Evolutionary conservation across 2,113 vertebrate species (phyloP), one percentile per base, ranked within the genome.

Genomic region (Oncorhynchus kisutch): DNA sequence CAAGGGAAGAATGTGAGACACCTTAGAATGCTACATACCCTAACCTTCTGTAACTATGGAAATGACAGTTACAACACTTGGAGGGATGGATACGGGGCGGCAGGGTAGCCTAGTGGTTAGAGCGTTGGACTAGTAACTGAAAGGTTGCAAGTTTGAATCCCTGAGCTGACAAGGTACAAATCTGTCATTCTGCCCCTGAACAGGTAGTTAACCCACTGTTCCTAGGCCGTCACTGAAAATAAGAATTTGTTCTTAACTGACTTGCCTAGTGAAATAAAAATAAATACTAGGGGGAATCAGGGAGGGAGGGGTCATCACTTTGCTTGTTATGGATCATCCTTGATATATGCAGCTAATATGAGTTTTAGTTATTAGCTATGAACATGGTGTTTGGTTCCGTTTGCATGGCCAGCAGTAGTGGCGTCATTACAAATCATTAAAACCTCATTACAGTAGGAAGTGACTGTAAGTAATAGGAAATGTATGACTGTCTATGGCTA

Each of bases 351-450:
- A 66, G 25, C 64, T 66, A 39, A 68, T 39, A 34, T 75, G 20
- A 64, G 13, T 51, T 76, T 69, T 34, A 27, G 24, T 75, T 67
- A 70, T 70, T 54, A 57, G 54, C 66, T 71, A 34, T 34, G 34
- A 34, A 34, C 75, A 39, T 2, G 1, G 27, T 59, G 74, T 78
- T 76, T 69, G 74, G 76, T 78, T 83, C 68, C 54, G 3, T 48
- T 1, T 48, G 73, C 71, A 5, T 14, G 25, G 75, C 16, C 3
- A 5, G 4, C 29, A 72, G 77, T 78, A 78, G 59, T 72, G 72
- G 18, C 81, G 76, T 82, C 73, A 72, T 84, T 68, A 77, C 62
- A 39, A 48, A 77, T 88, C 74, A 88, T 87, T 87, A 86, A 78
- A 81, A 79, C 68, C 75, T 80, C 82, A 74, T 89, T 75, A 75